Conservation (phyloP, 2,888 invertebrate species). For the Hofmannophila pseudospretella region DNA sequence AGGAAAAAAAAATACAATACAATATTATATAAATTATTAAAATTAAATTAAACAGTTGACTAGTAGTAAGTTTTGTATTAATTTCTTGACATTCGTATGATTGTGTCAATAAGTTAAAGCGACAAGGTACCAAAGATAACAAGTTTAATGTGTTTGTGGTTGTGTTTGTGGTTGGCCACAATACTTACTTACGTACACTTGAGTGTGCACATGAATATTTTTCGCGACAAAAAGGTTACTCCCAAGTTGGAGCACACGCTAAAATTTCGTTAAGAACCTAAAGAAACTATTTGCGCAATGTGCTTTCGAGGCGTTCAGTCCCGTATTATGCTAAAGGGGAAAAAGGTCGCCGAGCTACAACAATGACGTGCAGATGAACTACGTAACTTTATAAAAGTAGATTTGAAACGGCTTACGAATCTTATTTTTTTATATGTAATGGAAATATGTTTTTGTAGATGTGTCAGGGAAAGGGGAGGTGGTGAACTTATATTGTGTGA, state of each 20-base stretch:
- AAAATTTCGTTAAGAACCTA: constrained; percentile 48
- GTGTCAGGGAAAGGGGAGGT: neutral
- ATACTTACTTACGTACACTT: too few relatives aligned
- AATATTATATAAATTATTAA: too few relatives aligned
- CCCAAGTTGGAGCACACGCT: constrained; percentile 34
- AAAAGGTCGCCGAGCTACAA: constrained; percentile 19
- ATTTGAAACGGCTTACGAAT: neutral
- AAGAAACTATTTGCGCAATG: constrained; percentile 34
- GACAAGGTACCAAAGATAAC: too few relatives aligned
- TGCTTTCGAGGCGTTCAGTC: constrained; percentile 15
- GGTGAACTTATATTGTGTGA: neutral
- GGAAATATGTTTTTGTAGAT: neutral
- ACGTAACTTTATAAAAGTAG: neutral
- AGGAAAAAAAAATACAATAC: too few relatives aligned
- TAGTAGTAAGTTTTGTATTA: too few relatives aligned
- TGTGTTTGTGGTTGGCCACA: too few relatives aligned
- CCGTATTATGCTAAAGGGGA: constrained; percentile 22
- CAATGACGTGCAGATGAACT: constrained; percentile 22
- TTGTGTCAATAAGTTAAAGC: too few relatives aligned
- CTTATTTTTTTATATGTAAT: neutral
- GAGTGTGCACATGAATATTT: neutral
- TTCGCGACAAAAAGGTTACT: constrained; percentile 38
- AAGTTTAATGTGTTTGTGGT: too few relatives aligned
- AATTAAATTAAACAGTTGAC: too few relatives aligned
- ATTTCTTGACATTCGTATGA: too few relatives aligned